Evolutionary conservation across 1,140 invertebrate genomes (phyloP), one percentile per base, ranked within the genome.

Genomic region (Drosophila varians): DNA sequence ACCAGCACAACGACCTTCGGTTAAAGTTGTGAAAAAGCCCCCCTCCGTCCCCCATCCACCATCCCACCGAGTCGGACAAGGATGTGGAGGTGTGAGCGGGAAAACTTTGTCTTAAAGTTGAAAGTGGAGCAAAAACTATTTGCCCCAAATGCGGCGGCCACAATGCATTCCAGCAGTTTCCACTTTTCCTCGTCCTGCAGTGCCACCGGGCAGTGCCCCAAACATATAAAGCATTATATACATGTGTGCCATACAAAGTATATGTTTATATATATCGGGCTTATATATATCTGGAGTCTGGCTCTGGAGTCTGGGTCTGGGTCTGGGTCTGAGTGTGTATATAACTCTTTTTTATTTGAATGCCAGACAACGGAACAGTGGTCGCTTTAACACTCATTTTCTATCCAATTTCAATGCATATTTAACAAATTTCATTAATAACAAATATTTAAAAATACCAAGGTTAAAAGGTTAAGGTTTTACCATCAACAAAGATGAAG

Each of bases 111-210:
- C 75, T 88, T 84, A 76, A 89, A 89, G 79, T 72, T 78, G 62
- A 83, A 89, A 88, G 78, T 88, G 62, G 83, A 89, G 73, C 84
- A 89, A 75, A 79, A 78, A 89, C 86, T 89, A 89, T 89, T 89
- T 89, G 86, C 86, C 84, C 84, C 75, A 89, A 70, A 84, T 77
- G 72, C 56, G 70, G 74, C 51, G 57, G 73, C 73, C 56, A 77
- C 74, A 76, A 76, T 76, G 73, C 46, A 65, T 74, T 58, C 47
- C 43, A 57, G 8, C 12, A 47, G 45, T 23, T n/a, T n/a, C 2
- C 18, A 28, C 58, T 57, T 28, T 48, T 60, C 31, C 45, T 48
- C 23, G 4, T 21, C 46, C 36, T 23, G 36, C 51, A 46, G 47
- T 64, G 51, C 21, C 26, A 47, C 42, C 38, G 47, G 9, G 28